Percentiles rank a stretch among this genome's conserved stretches.
Conservation (phyloP, 2,113 vertebrate species). For the Mus pahari region DNA sequence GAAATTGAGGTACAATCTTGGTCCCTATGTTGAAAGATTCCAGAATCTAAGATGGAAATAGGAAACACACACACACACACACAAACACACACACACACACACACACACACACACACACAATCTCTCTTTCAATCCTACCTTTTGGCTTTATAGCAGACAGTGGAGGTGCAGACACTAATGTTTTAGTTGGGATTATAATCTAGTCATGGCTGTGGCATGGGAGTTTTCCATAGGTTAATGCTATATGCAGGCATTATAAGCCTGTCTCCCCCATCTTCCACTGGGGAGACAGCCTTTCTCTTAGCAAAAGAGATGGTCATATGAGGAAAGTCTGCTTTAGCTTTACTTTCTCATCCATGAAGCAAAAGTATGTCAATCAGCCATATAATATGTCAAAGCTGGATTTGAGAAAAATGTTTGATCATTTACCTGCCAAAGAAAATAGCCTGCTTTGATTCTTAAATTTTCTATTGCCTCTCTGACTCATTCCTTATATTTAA, state of each 20-base stretch:
- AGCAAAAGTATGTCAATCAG: not conserved
- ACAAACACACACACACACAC: no score
- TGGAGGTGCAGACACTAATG: not conserved
- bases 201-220: not conserved
- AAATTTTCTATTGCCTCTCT: not conserved
- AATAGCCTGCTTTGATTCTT: not conserved
- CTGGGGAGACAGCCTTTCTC: not conserved
- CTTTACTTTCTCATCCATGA: not conserved
- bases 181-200: not conserved
- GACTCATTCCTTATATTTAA: not conserved
- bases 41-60: not conserved
- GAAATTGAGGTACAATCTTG: not conserved
- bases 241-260: not conserved
- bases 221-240: not conserved
- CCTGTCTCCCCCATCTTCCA: not conserved
- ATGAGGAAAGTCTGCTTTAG: not conserved
- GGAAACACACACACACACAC: no score
- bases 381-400: not conserved
- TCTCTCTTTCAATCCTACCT: not conserved
- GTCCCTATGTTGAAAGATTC: not conserved
- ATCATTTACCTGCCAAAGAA: not conserved
- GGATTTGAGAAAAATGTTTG: not conserved
- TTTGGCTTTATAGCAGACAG: not conserved
- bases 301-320: not conserved
- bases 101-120: no score